phyloP scores from a whole-genome alignment of 2,888 invertebrate species.

The Lypha dubia region DNA sequence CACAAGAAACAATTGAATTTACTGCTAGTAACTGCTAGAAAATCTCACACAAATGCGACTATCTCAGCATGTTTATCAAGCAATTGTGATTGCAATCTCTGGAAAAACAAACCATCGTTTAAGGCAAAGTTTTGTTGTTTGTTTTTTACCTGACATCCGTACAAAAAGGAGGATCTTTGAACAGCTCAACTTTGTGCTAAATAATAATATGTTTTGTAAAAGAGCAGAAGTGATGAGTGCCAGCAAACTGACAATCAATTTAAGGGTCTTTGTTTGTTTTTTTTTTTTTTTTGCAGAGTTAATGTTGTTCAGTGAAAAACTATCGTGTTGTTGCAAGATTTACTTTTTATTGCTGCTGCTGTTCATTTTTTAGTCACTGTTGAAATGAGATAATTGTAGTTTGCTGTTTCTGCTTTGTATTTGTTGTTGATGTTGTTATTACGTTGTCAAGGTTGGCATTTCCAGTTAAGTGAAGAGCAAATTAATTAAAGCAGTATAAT shows the following conservation, averaged over 20 bases:
- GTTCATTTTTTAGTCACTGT: neutral
- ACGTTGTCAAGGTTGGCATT: neutral
- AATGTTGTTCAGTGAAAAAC: neutral
- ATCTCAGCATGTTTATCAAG: conserved; percentile 21
- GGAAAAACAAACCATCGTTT: neutral
- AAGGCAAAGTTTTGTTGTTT: neutral
- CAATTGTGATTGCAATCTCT: conserved; percentile 5
- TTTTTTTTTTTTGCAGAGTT: no score
- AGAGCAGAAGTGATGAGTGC: neutral
- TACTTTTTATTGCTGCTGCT: neutral
- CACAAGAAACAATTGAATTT: neutral
- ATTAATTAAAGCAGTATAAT: neutral
- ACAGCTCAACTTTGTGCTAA: neutral
- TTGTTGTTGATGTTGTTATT: neutral
- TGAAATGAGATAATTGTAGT: neutral
- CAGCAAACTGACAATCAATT: conserved; percentile 3
- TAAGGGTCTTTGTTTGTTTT: neutral
- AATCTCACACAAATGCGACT: neutral
- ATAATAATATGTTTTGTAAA: neutral
- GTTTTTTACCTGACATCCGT: neutral
- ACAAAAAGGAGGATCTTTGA: neutral
- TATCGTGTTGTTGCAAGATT: conserved; percentile 4
- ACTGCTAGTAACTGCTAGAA: neutral
- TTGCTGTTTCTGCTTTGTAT: neutral
- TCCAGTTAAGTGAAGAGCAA: neutral